phyloP scores from a whole-genome alignment of 1,140 invertebrate species.

The Leptinotarsa defecta region DNA sequence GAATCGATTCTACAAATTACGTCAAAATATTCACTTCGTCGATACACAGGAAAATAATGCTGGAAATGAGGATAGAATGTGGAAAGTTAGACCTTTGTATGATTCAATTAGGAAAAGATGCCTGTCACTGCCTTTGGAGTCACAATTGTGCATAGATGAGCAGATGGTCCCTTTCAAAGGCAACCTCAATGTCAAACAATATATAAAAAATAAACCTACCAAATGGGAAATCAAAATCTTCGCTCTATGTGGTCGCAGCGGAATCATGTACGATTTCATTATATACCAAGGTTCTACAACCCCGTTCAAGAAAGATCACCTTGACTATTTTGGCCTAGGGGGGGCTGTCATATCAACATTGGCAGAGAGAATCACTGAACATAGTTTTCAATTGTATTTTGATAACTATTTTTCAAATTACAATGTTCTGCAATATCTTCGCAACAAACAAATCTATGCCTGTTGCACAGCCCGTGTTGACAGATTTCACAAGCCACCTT shows the following conservation, averaged over 20 bases:
- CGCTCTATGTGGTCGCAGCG: constrained; percentile 34
- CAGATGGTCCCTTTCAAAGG: constrained; percentile 51
- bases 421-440: constrained; percentile 51
- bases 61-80: constrained; percentile 44
- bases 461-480: constrained; percentile 51
- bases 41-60: constrained; percentile 38
- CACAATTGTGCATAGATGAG: constrained; percentile 46
- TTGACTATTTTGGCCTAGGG: constrained; percentile 39
- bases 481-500: constrained; percentile 50
- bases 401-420: constrained; percentile 53
- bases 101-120: constrained; percentile 35
- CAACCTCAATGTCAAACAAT: constrained; percentile 47
- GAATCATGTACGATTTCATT: constrained; percentile 46
- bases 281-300: constrained; percentile 46
- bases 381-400: constrained; percentile 25
- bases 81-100: constrained; percentile 47
- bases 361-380: constrained; percentile 31
- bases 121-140: constrained; percentile 37
- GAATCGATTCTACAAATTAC: constrained; percentile 42
- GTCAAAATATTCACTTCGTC: constrained; percentile 45
- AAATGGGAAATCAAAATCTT: constrained; percentile 55
- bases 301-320: constrained; percentile 32
- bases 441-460: constrained; percentile 51
- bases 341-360: constrained; percentile 42
- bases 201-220: constrained; percentile 51